phyloP scores from a whole-genome alignment of 2,113 vertebrate species.

The Chaetodon trifascialis region DNA sequence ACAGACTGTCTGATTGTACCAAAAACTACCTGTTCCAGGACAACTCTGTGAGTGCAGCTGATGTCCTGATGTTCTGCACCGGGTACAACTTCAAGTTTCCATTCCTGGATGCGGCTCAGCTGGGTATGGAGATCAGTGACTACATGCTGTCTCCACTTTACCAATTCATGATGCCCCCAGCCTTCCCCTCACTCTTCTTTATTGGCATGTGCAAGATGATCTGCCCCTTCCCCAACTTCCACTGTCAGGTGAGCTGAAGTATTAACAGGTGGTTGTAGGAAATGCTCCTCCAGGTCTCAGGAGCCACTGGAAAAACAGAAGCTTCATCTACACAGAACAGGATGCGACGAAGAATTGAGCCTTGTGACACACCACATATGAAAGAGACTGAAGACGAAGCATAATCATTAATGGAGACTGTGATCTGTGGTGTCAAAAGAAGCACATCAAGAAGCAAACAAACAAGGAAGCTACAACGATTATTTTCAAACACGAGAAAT shows the following conservation, averaged over 20 bases:
- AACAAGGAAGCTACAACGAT: too few species aligned
- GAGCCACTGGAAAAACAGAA: too few species aligned
- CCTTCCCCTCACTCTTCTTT: constrained; percentile 84
- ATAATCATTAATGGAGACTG: too few species aligned
- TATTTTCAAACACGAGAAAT: too few species aligned
- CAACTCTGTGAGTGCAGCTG: constrained; percentile 60
- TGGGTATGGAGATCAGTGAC: constrained; percentile 77
- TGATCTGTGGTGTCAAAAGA: too few species aligned
- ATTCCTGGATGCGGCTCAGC: constrained; percentile 72
- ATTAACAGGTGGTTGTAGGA: neutral
- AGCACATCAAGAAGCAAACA: too few species aligned
- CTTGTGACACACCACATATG: too few species aligned
- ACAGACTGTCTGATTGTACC: too few species aligned
- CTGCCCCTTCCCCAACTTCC: constrained; percentile 86
- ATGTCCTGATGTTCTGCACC: constrained; percentile 86
- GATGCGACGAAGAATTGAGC: too few species aligned
- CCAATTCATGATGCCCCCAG: constrained; percentile 80
- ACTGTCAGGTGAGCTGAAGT: constrained; percentile 81
- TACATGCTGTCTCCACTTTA: constrained; percentile 82
- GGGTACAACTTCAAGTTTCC: constrained; percentile 86
- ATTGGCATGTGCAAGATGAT: constrained; percentile 85
- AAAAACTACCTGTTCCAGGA: constrained; percentile 61
- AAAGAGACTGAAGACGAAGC: too few species aligned
- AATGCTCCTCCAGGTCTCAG: too few species aligned
- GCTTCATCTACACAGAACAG: too few species aligned